Evolutionary conservation across 1,140 invertebrate genomes (phyloP).

Genomic region (Halictus rubicundus): DNA sequence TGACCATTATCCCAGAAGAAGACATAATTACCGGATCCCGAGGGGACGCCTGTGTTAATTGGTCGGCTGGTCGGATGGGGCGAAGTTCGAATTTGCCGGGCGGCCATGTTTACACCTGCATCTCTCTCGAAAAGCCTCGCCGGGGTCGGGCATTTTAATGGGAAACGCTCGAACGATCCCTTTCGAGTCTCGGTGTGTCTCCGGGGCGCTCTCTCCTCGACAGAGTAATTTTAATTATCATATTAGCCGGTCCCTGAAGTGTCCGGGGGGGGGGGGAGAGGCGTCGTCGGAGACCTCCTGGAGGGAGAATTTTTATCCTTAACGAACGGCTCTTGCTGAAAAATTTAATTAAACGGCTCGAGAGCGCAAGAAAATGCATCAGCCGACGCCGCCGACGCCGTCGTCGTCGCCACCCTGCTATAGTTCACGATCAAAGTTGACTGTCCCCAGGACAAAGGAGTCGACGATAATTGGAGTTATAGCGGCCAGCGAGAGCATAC

Average conservation of each 20-base stretch:
- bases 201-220: constrained; percentile 26
- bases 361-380: constrained; percentile 40
- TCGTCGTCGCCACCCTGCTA: background rate
- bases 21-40: background rate
- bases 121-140: background rate
- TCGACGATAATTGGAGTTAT: constrained; percentile 61
- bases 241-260: constrained; percentile 44
- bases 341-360: constrained; percentile 67
- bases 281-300: too few species aligned
- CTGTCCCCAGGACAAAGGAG: constrained; percentile 52
- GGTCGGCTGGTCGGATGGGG: background rate
- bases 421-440: constrained; percentile 55
- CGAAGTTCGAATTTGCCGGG: background rate
- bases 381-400: background rate
- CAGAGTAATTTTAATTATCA: constrained; percentile 67
- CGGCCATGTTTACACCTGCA: constrained; percentile 31
- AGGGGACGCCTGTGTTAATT: constrained; percentile 2
- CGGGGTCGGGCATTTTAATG: constrained; percentile 52
- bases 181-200: background rate
- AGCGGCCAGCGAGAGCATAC: constrained; percentile 48
- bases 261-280: background rate
- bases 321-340: constrained; percentile 58
- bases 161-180: constrained; percentile 26
- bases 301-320: constrained; percentile 54
- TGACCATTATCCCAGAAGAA: background rate